A percentile compares a stretch with the other conserved stretches of the same genome.
Evolutionary conservation across 2,888 invertebrate genomes (phyloP).

Genomic region (Diloba caeruleocephala): DNA sequence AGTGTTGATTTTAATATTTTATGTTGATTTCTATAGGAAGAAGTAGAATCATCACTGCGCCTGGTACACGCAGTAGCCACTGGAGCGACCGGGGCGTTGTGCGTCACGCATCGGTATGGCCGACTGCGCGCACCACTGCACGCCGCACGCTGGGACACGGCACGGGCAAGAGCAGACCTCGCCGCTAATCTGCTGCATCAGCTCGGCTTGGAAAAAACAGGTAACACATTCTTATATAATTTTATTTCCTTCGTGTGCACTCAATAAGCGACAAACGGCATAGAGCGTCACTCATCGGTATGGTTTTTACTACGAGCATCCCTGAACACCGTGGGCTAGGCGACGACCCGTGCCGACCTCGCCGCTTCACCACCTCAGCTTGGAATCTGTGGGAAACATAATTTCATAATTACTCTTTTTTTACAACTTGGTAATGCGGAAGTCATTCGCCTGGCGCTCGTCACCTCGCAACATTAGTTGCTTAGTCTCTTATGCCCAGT

Average conservation of each 20-base stretch:
- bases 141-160: conserved; percentile 92
- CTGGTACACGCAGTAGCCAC: conserved; percentile 93
- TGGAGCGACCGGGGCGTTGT: conserved; percentile 92
- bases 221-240: conserved; percentile 53
- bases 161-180: conserved; percentile 94
- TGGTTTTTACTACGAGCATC: too few relatives aligned
- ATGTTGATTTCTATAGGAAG: conserved; percentile 76
- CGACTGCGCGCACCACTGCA: conserved; percentile 92
- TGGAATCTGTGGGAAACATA: too few relatives aligned
- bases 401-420: too few relatives aligned
- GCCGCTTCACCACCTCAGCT: too few relatives aligned
- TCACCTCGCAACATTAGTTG: too few relatives aligned
- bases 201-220: conserved; percentile 90
- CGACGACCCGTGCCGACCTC: too few relatives aligned
- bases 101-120: conserved; percentile 92
- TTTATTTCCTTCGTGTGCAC: not conserved
- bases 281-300: too few relatives aligned
- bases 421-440: too few relatives aligned
- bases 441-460: too few relatives aligned
- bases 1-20: not conserved
- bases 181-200: conserved; percentile 93
- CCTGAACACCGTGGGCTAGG: too few relatives aligned
- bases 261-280: not conserved
- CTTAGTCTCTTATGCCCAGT: too few relatives aligned
- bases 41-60: conserved; percentile 91